These are phyloP conservation scores for Deilephila elpenor DNA, from an alignment of 2,888 invertebrate genomes.

Conservation along the genomic window DNA sequence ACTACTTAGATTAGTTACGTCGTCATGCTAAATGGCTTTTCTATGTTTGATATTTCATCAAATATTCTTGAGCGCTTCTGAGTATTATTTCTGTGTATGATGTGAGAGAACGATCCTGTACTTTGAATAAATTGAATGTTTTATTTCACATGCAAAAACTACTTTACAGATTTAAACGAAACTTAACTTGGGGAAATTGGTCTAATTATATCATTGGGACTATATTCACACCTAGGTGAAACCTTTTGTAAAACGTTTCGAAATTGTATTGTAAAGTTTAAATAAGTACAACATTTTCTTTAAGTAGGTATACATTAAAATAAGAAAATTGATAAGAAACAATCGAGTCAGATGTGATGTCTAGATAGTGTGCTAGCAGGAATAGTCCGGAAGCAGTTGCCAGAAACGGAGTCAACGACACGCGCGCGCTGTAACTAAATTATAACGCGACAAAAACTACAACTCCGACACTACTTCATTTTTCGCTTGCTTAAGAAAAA, in stretches of 20 bases:
- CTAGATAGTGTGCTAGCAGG: neutral
- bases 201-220: no score
- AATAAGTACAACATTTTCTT: neutral
- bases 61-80: neutral
- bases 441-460: neutral
- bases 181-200: no score
- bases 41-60: slow-evolving; percentile 17
- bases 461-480: neutral
- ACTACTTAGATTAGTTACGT: slow-evolving; percentile 28
- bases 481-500: neutral
- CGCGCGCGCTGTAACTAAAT: neutral
- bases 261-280: neutral
- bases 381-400: neutral
- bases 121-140: neutral
- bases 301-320: no score
- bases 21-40: slow-evolving; percentile 30
- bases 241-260: no score
- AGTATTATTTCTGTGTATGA: neutral
- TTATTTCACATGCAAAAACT: no score
- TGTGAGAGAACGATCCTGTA: neutral
- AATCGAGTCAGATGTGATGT: slow-evolving; percentile 2
- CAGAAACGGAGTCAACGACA: slow-evolving; percentile 6
- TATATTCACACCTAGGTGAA: no score
- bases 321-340: neutral
- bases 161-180: no score